Evolutionary conservation across 2,113 vertebrate genomes (phyloP), one percentile per base, ranked within the genome.

Genomic region (Pipa parva): DNA sequence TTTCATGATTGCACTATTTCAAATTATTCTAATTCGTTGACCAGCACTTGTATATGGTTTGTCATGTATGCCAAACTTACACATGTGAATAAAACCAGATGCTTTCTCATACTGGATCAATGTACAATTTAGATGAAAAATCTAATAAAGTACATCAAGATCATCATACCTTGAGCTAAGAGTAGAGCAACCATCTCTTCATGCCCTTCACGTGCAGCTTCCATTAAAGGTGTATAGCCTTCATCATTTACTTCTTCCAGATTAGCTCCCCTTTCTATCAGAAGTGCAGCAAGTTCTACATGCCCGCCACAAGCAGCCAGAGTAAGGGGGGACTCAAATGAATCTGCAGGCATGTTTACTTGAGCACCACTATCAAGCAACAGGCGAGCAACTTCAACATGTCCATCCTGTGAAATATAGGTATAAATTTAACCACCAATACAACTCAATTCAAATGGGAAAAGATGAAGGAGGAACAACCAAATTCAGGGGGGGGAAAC

Each of bases 321-420:
- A 0, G 97, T 99, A 45, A 99, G 86, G 0, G 97, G 97, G 15
- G 97, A 99, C 59, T 99, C 97, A 20, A 99, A 99, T 7, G 97
- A 99, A 81, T 99, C 97, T 0, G 95, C 95, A 50, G 97, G 97
- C 97, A 99, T 99, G 77, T 99, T 99, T 76, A 99, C 97, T 81
- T 99, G 97, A 57, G 97, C 97, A 3, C 97, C 97, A 56, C 97
- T 99, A 84, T 99, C 97, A 83, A 99, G 88, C 80, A 99, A 89
- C 82, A 99, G 83, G 68, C 95, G 93, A 7, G 97, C 97, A 79
- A 99, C 97, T 78, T 97, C 97, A 74, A 98, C 97, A 45, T 99
- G 97, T 36, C 97, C 97, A 33, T 99, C 97, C 97, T 99, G 78
- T 18, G 29, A 63, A 63, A 2, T 2, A 36, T 4, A 59, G 27